phyloP scores from a whole-genome alignment of 1,140 invertebrate species.

The Steinernema khuongi region DNA sequence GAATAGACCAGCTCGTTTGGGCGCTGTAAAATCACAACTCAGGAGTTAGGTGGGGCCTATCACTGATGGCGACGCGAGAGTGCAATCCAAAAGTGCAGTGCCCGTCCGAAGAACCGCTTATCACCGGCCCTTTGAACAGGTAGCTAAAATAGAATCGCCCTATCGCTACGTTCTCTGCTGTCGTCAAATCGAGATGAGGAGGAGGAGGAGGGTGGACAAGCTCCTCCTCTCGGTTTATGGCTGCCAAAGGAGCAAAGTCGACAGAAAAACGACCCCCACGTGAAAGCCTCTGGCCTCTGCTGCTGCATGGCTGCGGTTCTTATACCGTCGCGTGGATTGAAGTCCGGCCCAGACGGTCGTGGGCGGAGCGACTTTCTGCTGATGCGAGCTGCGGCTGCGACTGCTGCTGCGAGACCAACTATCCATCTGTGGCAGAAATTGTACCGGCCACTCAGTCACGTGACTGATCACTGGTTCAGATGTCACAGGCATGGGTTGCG shows the following conservation, averaged over 20 bases:
- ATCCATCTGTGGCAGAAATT: neutral
- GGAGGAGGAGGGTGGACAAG: too few relatives aligned
- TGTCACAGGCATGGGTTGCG: too few relatives aligned
- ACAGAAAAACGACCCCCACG: neutral
- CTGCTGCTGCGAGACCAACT: neutral
- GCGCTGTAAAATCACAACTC: too few relatives aligned
- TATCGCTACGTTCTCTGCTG: neutral
- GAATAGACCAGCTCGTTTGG: too few relatives aligned
- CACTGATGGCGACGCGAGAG: too few relatives aligned
- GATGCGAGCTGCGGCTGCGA: neutral
- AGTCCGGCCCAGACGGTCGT: constrained; percentile 7
- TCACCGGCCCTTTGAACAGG: too few relatives aligned
- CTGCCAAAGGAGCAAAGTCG: neutral
- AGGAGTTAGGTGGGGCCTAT: neutral
- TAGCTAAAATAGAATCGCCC: neutral
- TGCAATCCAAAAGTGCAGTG: neutral
- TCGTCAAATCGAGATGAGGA: neutral
- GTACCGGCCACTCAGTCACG: neutral
- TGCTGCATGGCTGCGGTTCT: neutral
- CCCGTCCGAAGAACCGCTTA: neutral
- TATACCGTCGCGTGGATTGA: neutral
- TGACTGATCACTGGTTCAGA: constrained; percentile 5
- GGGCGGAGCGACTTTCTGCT: neutral
- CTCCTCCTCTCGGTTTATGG: too few relatives aligned
- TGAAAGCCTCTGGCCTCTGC: neutral